Evolutionary conservation across 1,140 invertebrate species (phyloP), one percentile per base, ranked within the genome.

Genomic region (Vanessa atalanta): DNA sequence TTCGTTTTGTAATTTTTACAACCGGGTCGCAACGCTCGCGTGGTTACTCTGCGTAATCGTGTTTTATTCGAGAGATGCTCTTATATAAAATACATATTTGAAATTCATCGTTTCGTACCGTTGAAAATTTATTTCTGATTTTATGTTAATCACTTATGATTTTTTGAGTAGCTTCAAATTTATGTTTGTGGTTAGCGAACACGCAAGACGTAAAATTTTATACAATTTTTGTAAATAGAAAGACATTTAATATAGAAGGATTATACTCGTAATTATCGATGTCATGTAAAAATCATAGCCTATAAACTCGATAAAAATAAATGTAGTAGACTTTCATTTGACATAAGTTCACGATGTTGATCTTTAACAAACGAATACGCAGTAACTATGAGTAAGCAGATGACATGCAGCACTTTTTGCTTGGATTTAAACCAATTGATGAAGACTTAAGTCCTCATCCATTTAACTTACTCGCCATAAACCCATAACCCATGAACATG

Each of bases 21-120:
- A 80, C 71, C 68, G 78, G 82, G 83, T 80, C 79, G 61, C 76
- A 73, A 75, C 72, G 79, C 79, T 89, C 74, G 86, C 88, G 83
- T 89, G 88, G 86, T 72, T 80, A 77, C 75, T 69, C 83, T 81
- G 80, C 81, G 82, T 89, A 86, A 88, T 88, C 85, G 81, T 88
- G 87, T 86, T 87, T 89, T 87, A 89, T 86, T 83, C 77, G 83
- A 85, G 83, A 87, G 84, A 83, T 80, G 73, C 81, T 80, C 87
- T 89, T 89, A 88, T 87, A 86, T 83, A 83, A 88, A 82, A 80
- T 61, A 61, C 57, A 81, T 82, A 86, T 89, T 86, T 83, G 82
- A 88, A 89, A 87, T 88, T 84, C 14, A 61, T 37, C 57, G 57
- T 61, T 61, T 61, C 23, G 57, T 37, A 64, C 76, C 75, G 79